phyloP scores from a whole-genome alignment of 2,888 invertebrate species.

The Lithosia quadra region DNA sequence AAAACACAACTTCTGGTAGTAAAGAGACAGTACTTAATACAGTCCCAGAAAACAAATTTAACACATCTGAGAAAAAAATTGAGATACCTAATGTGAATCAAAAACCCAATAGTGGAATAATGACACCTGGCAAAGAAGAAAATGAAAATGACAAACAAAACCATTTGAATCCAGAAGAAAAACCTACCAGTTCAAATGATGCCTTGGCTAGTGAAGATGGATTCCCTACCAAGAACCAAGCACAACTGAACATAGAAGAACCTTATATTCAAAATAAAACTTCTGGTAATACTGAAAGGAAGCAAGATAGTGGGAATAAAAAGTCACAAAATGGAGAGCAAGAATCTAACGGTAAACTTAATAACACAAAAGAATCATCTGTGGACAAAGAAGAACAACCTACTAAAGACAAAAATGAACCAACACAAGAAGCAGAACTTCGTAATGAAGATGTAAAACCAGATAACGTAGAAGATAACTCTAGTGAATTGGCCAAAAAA shows the following conservation, averaged over 20 bases:
- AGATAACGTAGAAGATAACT: too few species aligned
- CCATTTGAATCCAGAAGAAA: not conserved
- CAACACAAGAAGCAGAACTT: too few species aligned
- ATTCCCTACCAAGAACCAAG: too few species aligned
- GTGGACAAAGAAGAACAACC: too few species aligned
- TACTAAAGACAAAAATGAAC: too few species aligned
- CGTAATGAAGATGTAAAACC: too few species aligned
- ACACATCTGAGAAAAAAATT: not conserved
- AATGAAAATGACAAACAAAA: not conserved
- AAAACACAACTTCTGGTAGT: not conserved
- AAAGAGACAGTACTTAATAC: not conserved
- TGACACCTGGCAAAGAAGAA: not conserved
- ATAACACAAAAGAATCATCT: too few species aligned
- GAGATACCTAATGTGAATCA: not conserved
- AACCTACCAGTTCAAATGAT: not conserved
- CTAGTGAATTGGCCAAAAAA: too few species aligned
- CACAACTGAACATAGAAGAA: not conserved
- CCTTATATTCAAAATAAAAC: not conserved
- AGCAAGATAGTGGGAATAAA: not conserved
- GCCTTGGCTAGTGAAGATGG: not conserved
- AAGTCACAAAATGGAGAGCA: not conserved
- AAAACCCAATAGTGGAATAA: not conserved
- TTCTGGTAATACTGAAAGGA: not conserved
- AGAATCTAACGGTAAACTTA: too few species aligned
- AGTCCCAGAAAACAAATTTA: not conserved